Conservation (phyloP, 2,888 invertebrate species). For the Andricus curvator region DNA sequence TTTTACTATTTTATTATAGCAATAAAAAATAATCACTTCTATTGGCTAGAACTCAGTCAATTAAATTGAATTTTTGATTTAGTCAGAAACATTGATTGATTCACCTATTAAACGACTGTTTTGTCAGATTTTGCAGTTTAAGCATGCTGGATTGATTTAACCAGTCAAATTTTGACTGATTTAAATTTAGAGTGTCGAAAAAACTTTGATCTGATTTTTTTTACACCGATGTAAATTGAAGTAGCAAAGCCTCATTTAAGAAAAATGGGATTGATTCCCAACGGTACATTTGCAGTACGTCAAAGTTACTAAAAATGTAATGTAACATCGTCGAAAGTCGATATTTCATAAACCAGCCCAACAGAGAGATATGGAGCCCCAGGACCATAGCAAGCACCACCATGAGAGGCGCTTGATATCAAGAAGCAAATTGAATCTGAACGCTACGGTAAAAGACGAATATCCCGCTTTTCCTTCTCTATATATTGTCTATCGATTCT, state of each 20-base stretch:
- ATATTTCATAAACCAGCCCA: slow-evolving; percentile 54
- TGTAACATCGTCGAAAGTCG: slow-evolving; percentile 55
- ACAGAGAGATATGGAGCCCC: slow-evolving; percentile 39
- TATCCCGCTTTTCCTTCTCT: slow-evolving; percentile 60
- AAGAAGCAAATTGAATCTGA: slow-evolving; percentile 71
- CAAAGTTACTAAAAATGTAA: slow-evolving; percentile 61
- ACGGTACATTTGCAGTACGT: slow-evolving; percentile 57
- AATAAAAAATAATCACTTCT: too few relatives aligned
- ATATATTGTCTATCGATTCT: slow-evolving; percentile 29
- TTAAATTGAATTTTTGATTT: too few relatives aligned
- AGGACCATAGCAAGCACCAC: slow-evolving; percentile 47
- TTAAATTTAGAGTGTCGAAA: not conserved
- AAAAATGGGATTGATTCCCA: slow-evolving; percentile 43
- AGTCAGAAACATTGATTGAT: too few relatives aligned
- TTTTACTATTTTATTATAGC: too few relatives aligned
- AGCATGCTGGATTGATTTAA: too few relatives aligned
- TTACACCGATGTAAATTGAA: slow-evolving; percentile 2
- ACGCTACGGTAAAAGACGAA: slow-evolving; percentile 70
- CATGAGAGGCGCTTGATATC: slow-evolving; percentile 64
- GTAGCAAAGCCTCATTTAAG: not conserved
- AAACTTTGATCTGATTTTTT: slow-evolving; percentile 14
- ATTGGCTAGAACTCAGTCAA: too few relatives aligned
- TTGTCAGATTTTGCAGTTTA: too few relatives aligned
- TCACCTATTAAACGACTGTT: too few relatives aligned
- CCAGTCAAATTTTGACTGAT: too few relatives aligned